Conservation (phyloP, 2,888 invertebrate genomes). For the Sympetrum striolatum region DNA sequence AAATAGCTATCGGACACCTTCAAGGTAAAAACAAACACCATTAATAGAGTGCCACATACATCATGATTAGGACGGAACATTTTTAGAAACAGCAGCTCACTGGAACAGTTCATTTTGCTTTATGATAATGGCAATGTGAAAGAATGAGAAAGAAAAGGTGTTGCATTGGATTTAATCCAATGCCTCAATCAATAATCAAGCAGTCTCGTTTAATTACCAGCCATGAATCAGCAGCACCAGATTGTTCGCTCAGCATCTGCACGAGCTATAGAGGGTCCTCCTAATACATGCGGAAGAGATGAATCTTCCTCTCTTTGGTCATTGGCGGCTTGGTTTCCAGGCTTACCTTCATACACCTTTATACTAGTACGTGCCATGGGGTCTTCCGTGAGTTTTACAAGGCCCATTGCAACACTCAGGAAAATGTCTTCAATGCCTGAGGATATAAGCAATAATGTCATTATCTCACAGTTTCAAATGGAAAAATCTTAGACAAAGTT, state of each 20-base stretch:
- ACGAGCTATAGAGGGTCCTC: background rate
- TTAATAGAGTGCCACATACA: background rate
- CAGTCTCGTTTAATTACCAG: background rate
- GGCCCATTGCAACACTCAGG: slow-evolving; percentile 68
- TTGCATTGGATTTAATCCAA: background rate
- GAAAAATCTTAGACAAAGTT: background rate
- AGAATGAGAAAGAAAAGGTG: background rate
- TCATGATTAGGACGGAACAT: background rate
- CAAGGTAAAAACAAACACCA: background rate
- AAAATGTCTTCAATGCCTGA: slow-evolving; percentile 77
- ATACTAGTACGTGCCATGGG: slow-evolving; percentile 14
- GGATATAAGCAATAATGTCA: slow-evolving; percentile 13
- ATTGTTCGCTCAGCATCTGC: slow-evolving; percentile 14
- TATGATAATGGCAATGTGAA: background rate
- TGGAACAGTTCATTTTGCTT: background rate
- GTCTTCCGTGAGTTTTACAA: slow-evolving; percentile 63
- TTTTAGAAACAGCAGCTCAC: background rate
- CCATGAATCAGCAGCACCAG: slow-evolving; percentile 7
- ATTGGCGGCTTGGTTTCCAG: background rate
- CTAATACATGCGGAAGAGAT: background rate
- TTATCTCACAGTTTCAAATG: background rate
- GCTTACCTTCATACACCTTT: slow-evolving; percentile 33
- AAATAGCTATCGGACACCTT: background rate
- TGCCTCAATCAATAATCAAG: background rate
- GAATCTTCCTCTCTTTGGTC: slow-evolving; percentile 34